Evolutionary conservation across 2,113 vertebrate species (phyloP), one percentile per base, ranked within the genome.

Genomic region (Nanorana parkeri): DNA sequence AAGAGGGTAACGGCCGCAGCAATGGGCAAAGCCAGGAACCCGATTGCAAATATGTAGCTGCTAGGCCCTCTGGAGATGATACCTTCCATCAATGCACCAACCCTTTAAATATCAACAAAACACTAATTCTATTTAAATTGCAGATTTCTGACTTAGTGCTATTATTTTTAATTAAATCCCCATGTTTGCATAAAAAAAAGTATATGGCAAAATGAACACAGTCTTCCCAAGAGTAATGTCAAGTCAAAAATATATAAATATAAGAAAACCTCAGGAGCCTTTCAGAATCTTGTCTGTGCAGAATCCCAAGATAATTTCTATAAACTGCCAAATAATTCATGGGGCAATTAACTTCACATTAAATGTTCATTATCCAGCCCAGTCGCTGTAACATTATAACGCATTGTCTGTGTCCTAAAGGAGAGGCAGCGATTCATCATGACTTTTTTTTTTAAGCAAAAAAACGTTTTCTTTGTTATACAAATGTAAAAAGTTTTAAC

Each of bases 301-400:
- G 55, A 52, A n/a, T 17, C 23, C 23, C 11, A 26, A 28, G 36
- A 63, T 47, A 16, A 51, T 23, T 63, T 21, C 29, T 24, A 41
- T 28, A 52, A 64, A 63, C 29, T 63, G 55, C 58, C 21, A 61
- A 19, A 61, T 76, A 77, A 77, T 77, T 65, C 60, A 64, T 17
- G 0, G 41, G 75, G 23, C 66, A 77, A 77, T 77, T 77, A 77
- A 66, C n/a, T 77, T 77, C 75, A 66, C 61, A 77, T 66, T 77
- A 65, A 52, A 65, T 26, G 19, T 54, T 55, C 36, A 66, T 77
- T 77, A 55, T 41, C 61, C 17, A 8, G 75, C 1, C 23, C 61
- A 52, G 24, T 28, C 41, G 0, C 32, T 52, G 60, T 28, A 66
- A 54, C 24, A n/a, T 17, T 26, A 77, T 26, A 52, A 29, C 26